These are phyloP conservation scores for Trichonephila inaurata DNA, from an alignment of 1,140 invertebrate genomes.

Conservation along the genomic window DNA sequence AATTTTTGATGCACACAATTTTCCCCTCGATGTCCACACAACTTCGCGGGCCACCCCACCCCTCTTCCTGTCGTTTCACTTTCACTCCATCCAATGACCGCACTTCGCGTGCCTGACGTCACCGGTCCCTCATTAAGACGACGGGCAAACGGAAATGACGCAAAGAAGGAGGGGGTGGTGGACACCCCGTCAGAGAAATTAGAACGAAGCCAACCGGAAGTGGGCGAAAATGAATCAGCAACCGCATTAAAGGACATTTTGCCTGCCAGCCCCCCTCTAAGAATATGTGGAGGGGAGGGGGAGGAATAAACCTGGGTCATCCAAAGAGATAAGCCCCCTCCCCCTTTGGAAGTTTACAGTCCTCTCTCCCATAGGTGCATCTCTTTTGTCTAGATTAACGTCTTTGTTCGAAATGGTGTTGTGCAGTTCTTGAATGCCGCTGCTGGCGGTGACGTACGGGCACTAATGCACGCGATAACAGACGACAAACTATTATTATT, in stretches of 20 bases:
- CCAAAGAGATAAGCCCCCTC: constrained; percentile 12
- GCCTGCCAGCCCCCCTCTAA: constrained; percentile 16
- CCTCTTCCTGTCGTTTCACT: not conserved
- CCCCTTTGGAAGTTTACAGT: constrained; percentile 7
- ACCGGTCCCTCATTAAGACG: constrained; percentile 67
- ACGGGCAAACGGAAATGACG: constrained; percentile 68
- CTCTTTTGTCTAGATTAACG: constrained; percentile 46
- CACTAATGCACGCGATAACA: not conserved
- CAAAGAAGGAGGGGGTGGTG: not conserved
- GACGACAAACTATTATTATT: constrained; percentile 46
- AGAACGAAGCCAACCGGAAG: constrained; percentile 73
- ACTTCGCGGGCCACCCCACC: not conserved
- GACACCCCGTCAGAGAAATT: constrained; percentile 52
- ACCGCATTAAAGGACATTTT: constrained; percentile 64
- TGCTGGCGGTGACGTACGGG: not conserved
- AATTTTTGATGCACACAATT: constrained; percentile 42
- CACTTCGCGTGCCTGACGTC: constrained; percentile 68
- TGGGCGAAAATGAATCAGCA: constrained; percentile 74
- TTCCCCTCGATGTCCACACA: constrained; percentile 10
- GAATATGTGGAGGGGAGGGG: not conserved
- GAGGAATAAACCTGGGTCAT: constrained; percentile 61
- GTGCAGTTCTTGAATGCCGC: not conserved
- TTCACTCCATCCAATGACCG: constrained; percentile 64
- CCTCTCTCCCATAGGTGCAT: not conserved
- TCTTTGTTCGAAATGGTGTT: constrained; percentile 59